Evolutionary conservation across 1,140 invertebrate genomes (phyloP).

Genomic region (Cyclargus thomasi): DNA sequence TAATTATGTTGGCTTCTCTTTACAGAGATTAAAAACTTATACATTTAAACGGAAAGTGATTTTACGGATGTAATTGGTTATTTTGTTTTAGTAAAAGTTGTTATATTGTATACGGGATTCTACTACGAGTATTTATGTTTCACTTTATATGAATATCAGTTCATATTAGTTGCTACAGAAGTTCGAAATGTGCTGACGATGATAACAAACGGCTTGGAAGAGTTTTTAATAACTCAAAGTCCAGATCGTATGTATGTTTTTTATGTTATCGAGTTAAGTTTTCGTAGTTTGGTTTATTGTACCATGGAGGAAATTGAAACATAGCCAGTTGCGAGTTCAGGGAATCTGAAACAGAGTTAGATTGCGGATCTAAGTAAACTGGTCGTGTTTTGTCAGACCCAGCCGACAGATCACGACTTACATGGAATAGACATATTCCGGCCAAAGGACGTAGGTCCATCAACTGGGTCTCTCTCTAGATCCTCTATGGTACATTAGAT

Average conservation of each 20-base stretch:
- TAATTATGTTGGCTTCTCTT: too few species aligned
- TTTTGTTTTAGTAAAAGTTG: constrained; percentile 19
- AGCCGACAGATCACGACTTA: too few species aligned
- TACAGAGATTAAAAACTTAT: neutral
- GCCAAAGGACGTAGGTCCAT: too few species aligned
- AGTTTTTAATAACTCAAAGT: neutral
- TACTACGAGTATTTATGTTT: constrained; percentile 23
- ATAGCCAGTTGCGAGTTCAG: too few species aligned
- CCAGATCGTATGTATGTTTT: neutral
- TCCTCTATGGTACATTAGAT: too few species aligned
- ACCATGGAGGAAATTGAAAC: too few species aligned
- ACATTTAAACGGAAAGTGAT: neutral
- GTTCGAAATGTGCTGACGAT: neutral
- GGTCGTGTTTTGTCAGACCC: too few species aligned
- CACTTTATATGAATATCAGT: neutral
- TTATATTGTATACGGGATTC: constrained; percentile 18
- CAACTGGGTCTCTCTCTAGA: too few species aligned
- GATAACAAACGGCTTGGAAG: neutral
- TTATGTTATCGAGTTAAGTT: neutral
- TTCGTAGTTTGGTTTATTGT: too few species aligned
- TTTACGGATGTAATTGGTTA: neutral
- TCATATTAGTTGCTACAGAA: neutral
- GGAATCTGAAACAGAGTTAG: too few species aligned
- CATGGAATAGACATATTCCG: too few species aligned
- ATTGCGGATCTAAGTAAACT: too few species aligned